phyloP scores from a whole-genome alignment of 2,797 vertebrate genomes.

The Sebastes nivosus region DNA sequence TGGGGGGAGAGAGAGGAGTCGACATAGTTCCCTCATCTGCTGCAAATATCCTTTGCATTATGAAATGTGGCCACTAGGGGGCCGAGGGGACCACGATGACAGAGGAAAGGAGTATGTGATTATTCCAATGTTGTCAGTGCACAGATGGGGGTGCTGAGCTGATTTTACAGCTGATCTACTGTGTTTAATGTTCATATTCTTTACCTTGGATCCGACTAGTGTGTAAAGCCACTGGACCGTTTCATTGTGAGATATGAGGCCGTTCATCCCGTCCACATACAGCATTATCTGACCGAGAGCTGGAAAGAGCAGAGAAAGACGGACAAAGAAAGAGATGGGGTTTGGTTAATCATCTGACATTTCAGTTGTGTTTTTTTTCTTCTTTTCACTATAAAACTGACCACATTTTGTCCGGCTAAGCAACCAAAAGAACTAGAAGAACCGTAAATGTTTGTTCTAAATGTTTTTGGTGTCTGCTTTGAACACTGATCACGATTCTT shows the following conservation, averaged over 20 bases:
- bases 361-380: neutral
- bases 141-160: constrained; percentile 4
- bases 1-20: neutral
- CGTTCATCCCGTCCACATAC: constrained; percentile 98
- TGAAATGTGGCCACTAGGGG: constrained; percentile 69
- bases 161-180: neutral
- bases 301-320: constrained; percentile 57
- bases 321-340: neutral
- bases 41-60: neutral
- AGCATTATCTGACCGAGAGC: constrained; percentile 98
- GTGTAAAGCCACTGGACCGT: constrained; percentile 97
- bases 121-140: constrained; percentile 4
- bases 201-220: constrained; percentile 96
- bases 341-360: constrained; percentile 21
- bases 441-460: neutral
- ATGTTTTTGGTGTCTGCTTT: neutral
- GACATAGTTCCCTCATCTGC: neutral
- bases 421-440: neutral
- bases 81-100: constrained; percentile 39
- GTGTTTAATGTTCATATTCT: constrained; percentile 13
- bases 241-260: constrained; percentile 95
- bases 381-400: neutral
- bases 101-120: neutral
- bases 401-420: neutral
- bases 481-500: neutral